Evolutionary conservation across 2,888 invertebrate genomes (phyloP).

Genomic region (Chymomyza amoena): DNA sequence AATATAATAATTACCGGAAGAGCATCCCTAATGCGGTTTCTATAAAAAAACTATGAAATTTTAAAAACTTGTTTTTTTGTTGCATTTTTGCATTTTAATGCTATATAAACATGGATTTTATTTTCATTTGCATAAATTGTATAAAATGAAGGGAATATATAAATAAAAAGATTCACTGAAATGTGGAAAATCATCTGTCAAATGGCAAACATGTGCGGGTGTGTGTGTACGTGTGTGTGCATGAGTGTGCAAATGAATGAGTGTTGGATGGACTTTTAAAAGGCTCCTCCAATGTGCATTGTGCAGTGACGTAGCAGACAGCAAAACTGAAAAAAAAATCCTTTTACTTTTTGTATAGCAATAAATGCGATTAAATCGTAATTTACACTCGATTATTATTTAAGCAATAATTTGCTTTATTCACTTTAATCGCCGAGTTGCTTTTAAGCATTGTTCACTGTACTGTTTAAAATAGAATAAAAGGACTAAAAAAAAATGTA

Average conservation of each 20-base stretch:
- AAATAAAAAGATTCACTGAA: conserved; percentile 36
- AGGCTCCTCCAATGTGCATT: not conserved
- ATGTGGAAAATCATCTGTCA: conserved; percentile 65
- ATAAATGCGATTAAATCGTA: conserved; percentile 24
- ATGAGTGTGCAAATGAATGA: not conserved
- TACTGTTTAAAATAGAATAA: conserved; percentile 10
- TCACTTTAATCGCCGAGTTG: conserved; percentile 1
- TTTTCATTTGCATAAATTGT: conserved; percentile 47
- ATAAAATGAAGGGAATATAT: conserved; percentile 17
- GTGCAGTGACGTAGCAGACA: not conserved
- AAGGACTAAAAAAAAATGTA: not conserved
- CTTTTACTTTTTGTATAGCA: conserved; percentile 40
- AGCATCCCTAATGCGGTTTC: not conserved
- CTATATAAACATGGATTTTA: conserved; percentile 33
- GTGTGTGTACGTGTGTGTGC: not conserved
- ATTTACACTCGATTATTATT: conserved; percentile 1
- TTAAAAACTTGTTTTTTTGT: conserved; percentile 19
- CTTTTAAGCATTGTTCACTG: not conserved
- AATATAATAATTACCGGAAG: not conserved
- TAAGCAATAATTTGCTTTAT: conserved; percentile 6
- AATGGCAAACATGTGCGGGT: conserved; percentile 30
- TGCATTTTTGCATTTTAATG: conserved; percentile 48
- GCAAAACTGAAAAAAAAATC: not conserved
- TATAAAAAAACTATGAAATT: not conserved
- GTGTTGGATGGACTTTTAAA: no score